Percentiles rank a stretch among this genome's conserved stretches.
Conservation (phyloP, 1,140 invertebrate species). For the Drosophila varians region DNA sequence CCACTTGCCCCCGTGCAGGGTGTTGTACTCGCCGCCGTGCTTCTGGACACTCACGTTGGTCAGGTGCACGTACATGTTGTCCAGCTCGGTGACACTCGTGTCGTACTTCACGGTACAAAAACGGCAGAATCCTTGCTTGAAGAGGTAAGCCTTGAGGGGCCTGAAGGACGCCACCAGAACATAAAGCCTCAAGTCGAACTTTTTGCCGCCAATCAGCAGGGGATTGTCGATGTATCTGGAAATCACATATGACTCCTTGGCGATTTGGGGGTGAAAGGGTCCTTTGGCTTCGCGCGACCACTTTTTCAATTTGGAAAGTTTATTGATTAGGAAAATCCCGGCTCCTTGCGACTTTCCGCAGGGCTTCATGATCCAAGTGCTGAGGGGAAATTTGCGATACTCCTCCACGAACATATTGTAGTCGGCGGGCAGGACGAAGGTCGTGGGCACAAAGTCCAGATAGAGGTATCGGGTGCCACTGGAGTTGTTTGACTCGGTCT, state of each 20-base stretch:
- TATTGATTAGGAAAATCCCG: slow-evolving; percentile 95
- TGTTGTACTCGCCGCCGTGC: slow-evolving; percentile 95
- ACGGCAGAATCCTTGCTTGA: slow-evolving; percentile 91
- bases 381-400: slow-evolving; percentile 94
- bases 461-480: slow-evolving; percentile 91
- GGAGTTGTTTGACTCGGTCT: slow-evolving; percentile 86
- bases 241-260: slow-evolving; percentile 95
- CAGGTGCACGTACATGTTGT: slow-evolving; percentile 94
- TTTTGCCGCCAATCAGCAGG: slow-evolving; percentile 93
- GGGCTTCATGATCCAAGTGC: slow-evolving; percentile 99
- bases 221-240: slow-evolving; percentile 95
- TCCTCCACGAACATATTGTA: slow-evolving; percentile 98
- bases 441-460: slow-evolving; percentile 95
- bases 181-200: slow-evolving; percentile 93
- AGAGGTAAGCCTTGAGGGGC: slow-evolving; percentile 92
- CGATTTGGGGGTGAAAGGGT: slow-evolving; percentile 91
- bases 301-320: slow-evolving; percentile 93
- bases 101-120: slow-evolving; percentile 93
- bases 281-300: slow-evolving; percentile 92
- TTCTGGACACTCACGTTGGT: slow-evolving; percentile 95
- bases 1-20: slow-evolving; percentile 96
- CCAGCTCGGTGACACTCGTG: slow-evolving; percentile 90
- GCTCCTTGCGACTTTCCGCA: slow-evolving; percentile 95
- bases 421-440: slow-evolving; percentile 96
- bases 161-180: slow-evolving; percentile 93